Conservation (phyloP, 2,113 vertebrate genomes). For the Origma solitaria region DNA sequence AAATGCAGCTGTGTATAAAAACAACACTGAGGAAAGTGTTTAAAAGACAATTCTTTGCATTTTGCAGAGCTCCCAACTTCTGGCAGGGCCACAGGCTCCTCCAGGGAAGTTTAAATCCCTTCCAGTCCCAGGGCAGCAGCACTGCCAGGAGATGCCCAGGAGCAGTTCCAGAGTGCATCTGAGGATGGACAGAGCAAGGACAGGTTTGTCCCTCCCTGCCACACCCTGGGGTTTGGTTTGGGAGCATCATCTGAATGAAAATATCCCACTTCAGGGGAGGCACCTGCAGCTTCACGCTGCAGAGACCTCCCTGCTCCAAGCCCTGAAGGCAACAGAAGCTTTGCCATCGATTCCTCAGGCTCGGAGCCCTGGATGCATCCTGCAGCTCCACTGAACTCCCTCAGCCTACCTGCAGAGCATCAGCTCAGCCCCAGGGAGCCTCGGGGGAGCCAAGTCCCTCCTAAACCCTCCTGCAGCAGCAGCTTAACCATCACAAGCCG, state of each 20-base stretch:
- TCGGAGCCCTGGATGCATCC: not conserved
- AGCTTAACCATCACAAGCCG: not conserved
- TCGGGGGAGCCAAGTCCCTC: not conserved
- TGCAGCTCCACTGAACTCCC: not conserved
- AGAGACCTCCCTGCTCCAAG: not conserved
- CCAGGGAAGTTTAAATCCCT: not conserved
- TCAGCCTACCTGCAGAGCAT: not conserved
- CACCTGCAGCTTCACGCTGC: not conserved
- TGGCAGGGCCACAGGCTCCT: not conserved
- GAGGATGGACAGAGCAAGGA: accelerated
- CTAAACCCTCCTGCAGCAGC: not conserved
- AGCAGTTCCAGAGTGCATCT: not conserved
- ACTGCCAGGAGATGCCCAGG: not conserved
- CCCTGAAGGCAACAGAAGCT: not conserved
- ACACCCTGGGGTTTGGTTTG: not conserved
- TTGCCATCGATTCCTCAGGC: not conserved
- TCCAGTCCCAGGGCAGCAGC: not conserved
- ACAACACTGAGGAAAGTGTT: not conserved
- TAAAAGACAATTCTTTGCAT: not conserved
- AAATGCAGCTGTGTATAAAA: not conserved
- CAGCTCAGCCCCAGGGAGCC: not conserved
- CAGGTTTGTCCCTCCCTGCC: not conserved
- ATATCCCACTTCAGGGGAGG: not conserved
- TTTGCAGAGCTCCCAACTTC: not conserved
- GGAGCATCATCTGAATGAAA: not conserved